Percentiles rank a stretch among this genome's conserved stretches.
Evolutionary conservation across 2,113 vertebrate genomes (phyloP).

Genomic region (Nanorana parkeri): DNA sequence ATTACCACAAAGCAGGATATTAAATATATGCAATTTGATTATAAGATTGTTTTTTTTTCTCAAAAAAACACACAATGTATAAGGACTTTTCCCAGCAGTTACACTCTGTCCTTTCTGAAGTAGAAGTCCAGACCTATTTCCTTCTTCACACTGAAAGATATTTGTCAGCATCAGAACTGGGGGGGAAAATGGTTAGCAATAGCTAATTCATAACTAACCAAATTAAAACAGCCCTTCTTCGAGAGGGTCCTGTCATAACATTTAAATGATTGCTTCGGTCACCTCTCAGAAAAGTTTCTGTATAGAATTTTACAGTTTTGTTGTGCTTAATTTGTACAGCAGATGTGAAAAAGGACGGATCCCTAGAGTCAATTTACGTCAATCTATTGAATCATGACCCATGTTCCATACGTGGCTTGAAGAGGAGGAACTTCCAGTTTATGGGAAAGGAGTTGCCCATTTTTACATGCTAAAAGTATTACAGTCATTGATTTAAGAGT

Average conservation of each 20-base stretch:
- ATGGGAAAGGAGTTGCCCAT: conserved; percentile 1
- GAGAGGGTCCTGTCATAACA: conserved; percentile 17
- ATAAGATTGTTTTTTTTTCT: neutral
- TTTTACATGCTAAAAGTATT: conserved; percentile 22
- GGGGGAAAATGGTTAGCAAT: conserved; percentile 4
- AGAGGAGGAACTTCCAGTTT: conserved; percentile 17
- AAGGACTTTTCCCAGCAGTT: neutral
- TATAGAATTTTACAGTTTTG: conserved; percentile 26
- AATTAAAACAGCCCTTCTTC: neutral
- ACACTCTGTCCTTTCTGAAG: neutral
- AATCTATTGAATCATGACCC: conserved; percentile 47
- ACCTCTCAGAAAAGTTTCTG: conserved; percentile 9
- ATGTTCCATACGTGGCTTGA: conserved; percentile 37
- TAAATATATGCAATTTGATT: neutral
- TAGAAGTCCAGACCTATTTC: neutral
- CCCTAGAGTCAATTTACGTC: conserved; percentile 37
- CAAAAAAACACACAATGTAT: conserved; percentile 18
- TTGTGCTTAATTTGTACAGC: conserved; percentile 30
- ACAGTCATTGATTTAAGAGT: conserved; percentile 2
- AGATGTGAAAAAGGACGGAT: conserved; percentile 31
- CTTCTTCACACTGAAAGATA: neutral
- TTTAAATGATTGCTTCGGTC: conserved; percentile 34
- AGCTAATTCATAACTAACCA: conserved; percentile 14
- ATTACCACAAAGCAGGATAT: neutral
- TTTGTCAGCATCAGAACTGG: conserved; percentile 12